Percentiles rank a stretch among this genome's conserved stretches.
These are phyloP conservation scores for Parelbella ahira DNA, from an alignment of 2,888 invertebrate genomes.

Conservation along the genomic window DNA sequence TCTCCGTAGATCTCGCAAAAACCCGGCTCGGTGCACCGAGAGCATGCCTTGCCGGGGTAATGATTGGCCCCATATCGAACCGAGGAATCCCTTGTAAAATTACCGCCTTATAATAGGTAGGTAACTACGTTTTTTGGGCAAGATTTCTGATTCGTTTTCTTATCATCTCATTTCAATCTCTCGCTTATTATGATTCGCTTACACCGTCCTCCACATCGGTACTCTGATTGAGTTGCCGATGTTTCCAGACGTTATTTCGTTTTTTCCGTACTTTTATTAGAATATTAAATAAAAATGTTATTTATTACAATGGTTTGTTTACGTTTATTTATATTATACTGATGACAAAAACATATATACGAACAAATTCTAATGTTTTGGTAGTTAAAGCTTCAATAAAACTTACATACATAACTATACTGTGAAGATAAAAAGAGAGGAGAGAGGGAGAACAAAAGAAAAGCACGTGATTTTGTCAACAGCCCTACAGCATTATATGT, in stretches of 20 bases:
- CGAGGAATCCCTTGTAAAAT: slow-evolving; percentile 72
- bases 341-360: too few species aligned
- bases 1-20: slow-evolving; percentile 66
- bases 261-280: slow-evolving; percentile 34
- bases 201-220: slow-evolving; percentile 27
- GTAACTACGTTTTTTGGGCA: slow-evolving; percentile 67
- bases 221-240: slow-evolving; percentile 54
- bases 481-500: too few species aligned
- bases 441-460: too few species aligned
- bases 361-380: too few species aligned
- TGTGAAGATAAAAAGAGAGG: too few species aligned
- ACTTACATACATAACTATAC: too few species aligned
- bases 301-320: too few species aligned
- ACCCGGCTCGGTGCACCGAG: slow-evolving; percentile 52
- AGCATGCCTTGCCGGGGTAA: slow-evolving; percentile 52
- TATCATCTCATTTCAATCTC: slow-evolving; percentile 77
- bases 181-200: slow-evolving; percentile 69
- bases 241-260: slow-evolving; percentile 35
- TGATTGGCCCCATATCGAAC: slow-evolving; percentile 73
- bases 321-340: too few species aligned
- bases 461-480: too few species aligned
- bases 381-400: too few species aligned
- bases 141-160: slow-evolving; percentile 70
- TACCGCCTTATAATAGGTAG: slow-evolving; percentile 70
- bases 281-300: too few species aligned